phyloP scores from a whole-genome alignment of 1,140 invertebrate genomes.

The Fopius arisanus region DNA sequence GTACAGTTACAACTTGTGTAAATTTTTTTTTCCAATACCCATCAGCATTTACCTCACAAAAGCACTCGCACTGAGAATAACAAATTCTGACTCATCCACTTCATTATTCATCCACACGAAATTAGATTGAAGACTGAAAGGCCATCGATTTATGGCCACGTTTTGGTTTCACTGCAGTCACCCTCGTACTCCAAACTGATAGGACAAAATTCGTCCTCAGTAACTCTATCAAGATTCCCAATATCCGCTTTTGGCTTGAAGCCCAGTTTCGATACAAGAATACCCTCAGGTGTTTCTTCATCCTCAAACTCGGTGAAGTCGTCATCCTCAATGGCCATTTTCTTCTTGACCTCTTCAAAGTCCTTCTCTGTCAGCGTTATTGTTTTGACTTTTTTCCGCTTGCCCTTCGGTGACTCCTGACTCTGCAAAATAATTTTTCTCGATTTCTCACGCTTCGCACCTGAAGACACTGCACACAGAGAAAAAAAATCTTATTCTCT shows the following conservation, averaged over 20 bases:
- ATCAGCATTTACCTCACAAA: not conserved
- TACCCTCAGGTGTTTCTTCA: slow-evolving; percentile 38
- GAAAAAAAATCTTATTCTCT: too few relatives aligned
- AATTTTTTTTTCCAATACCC: not conserved
- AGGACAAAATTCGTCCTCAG: slow-evolving; percentile 59
- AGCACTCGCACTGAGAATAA: not conserved
- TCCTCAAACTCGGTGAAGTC: slow-evolving; percentile 57
- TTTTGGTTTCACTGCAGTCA: slow-evolving; percentile 45
- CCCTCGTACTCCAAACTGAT: slow-evolving; percentile 53
- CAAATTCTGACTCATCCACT: not conserved
- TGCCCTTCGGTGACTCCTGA: not conserved
- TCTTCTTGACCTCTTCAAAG: slow-evolving; percentile 34
- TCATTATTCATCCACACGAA: not conserved
- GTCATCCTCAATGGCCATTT: slow-evolving; percentile 32
- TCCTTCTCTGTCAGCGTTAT: slow-evolving; percentile 44
- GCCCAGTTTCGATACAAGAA: slow-evolving; percentile 51
- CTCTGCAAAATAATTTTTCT: not conserved
- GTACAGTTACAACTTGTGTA: not conserved
- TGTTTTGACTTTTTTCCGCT: slow-evolving; percentile 37
- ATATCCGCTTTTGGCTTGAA: slow-evolving; percentile 56
- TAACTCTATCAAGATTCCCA: slow-evolving; percentile 50
- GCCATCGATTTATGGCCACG: slow-evolving; percentile 48
- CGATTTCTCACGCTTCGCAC: not conserved
- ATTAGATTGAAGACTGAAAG: not conserved
- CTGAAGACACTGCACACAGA: too few relatives aligned